These are phyloP conservation scores for Seira ritae DNA, from an alignment of 2,888 invertebrate species.

Conservation along the genomic window DNA sequence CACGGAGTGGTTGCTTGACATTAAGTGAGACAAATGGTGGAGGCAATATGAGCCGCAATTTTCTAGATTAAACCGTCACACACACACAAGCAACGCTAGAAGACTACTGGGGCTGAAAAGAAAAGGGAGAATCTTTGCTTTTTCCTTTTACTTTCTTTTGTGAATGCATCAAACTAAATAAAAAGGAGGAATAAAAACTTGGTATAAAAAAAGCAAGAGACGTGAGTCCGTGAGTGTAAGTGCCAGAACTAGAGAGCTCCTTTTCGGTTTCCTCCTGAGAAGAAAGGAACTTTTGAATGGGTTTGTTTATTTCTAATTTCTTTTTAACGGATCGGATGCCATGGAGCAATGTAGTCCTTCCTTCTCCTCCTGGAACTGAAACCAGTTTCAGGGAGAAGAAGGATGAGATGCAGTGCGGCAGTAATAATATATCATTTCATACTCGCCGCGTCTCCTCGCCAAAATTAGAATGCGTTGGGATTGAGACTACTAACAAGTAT, in stretches of 20 bases:
- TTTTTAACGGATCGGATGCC: neutral
- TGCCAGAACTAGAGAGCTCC: neutral
- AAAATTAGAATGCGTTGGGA: too few relatives aligned
- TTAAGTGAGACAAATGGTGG: slow-evolving; percentile 81
- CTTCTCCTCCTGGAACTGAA: neutral
- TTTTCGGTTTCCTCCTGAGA: slow-evolving; percentile 3
- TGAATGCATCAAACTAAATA: slow-evolving; percentile 39
- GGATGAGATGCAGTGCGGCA: slow-evolving; percentile 11
- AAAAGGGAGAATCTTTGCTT: slow-evolving; percentile 30
- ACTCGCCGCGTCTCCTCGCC: neutral
- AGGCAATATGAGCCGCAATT: slow-evolving; percentile 78
- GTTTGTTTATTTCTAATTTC: slow-evolving; percentile 7
- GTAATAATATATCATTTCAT: neutral
- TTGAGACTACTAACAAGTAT: too few relatives aligned
- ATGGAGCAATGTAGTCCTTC: neutral
- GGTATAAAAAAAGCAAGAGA: neutral
- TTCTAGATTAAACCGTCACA: slow-evolving; percentile 82
- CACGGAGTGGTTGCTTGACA: slow-evolving; percentile 77
- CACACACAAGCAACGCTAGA: slow-evolving; percentile 76
- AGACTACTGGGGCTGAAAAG: slow-evolving; percentile 23
- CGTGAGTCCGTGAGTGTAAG: too few relatives aligned
- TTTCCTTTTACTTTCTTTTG: slow-evolving; percentile 34
- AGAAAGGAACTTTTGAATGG: slow-evolving; percentile 7
- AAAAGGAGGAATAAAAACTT: slow-evolving; percentile 36
- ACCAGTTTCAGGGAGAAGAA: too few relatives aligned